Conservation (phyloP, 2,113 vertebrate genomes). For the Prunella himalayana region DNA sequence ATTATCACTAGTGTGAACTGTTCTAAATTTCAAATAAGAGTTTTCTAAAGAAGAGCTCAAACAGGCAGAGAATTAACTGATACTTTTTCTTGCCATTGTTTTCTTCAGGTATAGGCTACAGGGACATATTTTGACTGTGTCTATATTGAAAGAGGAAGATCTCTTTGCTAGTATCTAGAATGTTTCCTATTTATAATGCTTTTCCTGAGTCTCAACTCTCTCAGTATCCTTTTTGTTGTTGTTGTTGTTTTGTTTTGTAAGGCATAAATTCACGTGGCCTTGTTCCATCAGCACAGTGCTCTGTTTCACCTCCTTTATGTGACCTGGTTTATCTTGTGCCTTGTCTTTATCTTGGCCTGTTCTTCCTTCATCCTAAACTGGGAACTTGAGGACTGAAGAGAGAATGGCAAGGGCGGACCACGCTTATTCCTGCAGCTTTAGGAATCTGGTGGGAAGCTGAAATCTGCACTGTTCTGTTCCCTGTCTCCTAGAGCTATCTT, state of each 20-base stretch:
- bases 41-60: neutral
- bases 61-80: neutral
- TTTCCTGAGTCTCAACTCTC: neutral
- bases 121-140: neutral
- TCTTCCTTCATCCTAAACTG: neutral
- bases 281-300: neutral
- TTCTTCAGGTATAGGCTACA: neutral
- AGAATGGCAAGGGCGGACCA: accelerated
- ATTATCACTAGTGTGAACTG: neutral
- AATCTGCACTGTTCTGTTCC: neutral
- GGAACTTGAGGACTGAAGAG: neutral
- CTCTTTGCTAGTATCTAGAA: neutral
- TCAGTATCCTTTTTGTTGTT: neutral
- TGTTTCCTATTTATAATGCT: neutral
- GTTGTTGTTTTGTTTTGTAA: neutral
- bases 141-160: neutral
- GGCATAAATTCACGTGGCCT: neutral
- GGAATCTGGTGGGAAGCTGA: neutral
- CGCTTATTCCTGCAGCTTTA: neutral
- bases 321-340: neutral
- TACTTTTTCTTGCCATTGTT: neutral
- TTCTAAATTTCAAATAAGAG: neutral
- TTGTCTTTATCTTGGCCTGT: neutral
- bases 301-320: neutral
- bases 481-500: neutral